These are phyloP conservation scores for Dasypolia templi DNA, from an alignment of 2,888 invertebrate species.

Conservation along the genomic window DNA sequence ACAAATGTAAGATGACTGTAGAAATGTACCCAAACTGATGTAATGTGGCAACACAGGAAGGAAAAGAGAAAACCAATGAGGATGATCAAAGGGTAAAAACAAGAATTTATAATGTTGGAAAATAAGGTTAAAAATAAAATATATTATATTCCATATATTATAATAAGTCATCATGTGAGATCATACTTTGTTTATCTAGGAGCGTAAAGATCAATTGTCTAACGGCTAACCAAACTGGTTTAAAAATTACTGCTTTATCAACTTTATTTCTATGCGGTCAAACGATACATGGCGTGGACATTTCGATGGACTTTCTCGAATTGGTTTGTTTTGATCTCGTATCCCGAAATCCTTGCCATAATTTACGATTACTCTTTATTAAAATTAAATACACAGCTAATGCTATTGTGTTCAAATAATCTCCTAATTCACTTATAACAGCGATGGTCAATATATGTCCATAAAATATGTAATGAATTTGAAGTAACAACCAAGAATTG, in stretches of 20 bases:
- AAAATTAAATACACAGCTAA: slow-evolving; percentile 20
- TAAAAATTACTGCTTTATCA: too few relatives aligned
- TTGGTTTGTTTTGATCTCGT: not conserved
- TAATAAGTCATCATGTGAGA: too few relatives aligned
- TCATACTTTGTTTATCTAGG: too few relatives aligned
- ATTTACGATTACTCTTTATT: slow-evolving; percentile 10
- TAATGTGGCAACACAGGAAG: not conserved
- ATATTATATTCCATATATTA: too few relatives aligned
- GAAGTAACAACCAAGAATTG: slow-evolving; percentile 11
- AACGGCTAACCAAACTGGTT: not conserved
- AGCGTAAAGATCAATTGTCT: not conserved
- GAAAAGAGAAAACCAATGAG: not conserved
- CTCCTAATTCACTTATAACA: slow-evolving; percentile 18
- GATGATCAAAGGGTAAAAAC: not conserved
- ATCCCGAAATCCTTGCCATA: slow-evolving; percentile 21
- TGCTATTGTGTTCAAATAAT: too few relatives aligned
- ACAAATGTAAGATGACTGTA: not conserved
- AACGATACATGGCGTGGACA: not conserved
- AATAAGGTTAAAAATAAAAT: not conserved
- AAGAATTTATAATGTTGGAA: not conserved
- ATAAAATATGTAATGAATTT: slow-evolving; percentile 8
- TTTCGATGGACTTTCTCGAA: not conserved
- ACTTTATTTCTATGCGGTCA: not conserved
- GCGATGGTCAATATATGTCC: not conserved
- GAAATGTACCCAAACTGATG: not conserved